Conservation (phyloP, 2,113 vertebrate species). For the Lampris incognitus region DNA sequence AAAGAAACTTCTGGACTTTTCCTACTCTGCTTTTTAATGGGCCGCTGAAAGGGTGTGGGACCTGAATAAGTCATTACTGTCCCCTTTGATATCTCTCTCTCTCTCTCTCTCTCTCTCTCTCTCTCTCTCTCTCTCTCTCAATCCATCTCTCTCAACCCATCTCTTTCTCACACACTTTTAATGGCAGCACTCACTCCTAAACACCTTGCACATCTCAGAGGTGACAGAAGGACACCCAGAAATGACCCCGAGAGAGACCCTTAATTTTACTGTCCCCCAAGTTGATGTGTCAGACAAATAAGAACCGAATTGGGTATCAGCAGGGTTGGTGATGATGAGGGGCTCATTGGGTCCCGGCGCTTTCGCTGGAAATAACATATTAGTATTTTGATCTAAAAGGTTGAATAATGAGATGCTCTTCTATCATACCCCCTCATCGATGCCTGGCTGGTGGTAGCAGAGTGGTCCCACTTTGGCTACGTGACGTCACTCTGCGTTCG, state of each 20-base stretch:
- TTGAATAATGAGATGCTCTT: slow-evolving; percentile 52
- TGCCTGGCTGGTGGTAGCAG: too few species aligned
- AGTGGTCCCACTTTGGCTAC: too few species aligned
- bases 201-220: slow-evolving; percentile 1
- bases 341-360: background rate
- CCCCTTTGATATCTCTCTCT: slow-evolving; percentile 28
- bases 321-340: background rate
- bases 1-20: slow-evolving; percentile 36
- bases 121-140: slow-evolving; percentile 16
- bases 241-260: slow-evolving; percentile 5
- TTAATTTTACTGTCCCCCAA: slow-evolving; percentile 19
- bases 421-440: slow-evolving; percentile 27
- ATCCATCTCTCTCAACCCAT: slow-evolving; percentile 43
- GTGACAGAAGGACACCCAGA: slow-evolving; percentile 11
- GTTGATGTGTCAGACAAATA: slow-evolving; percentile 8
- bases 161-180: slow-evolving; percentile 52
- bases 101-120: background rate
- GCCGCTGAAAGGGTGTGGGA: slow-evolving; percentile 32
- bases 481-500: too few species aligned
- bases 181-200: too few species aligned
- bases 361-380: too few species aligned
- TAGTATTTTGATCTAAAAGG: slow-evolving; percentile 35
- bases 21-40: slow-evolving; percentile 38
- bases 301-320: background rate
- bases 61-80: slow-evolving; percentile 52